These are phyloP conservation scores for Loris lydekkerianus DNA, from an alignment of 2,797 vertebrate species.

Conservation along the genomic window DNA sequence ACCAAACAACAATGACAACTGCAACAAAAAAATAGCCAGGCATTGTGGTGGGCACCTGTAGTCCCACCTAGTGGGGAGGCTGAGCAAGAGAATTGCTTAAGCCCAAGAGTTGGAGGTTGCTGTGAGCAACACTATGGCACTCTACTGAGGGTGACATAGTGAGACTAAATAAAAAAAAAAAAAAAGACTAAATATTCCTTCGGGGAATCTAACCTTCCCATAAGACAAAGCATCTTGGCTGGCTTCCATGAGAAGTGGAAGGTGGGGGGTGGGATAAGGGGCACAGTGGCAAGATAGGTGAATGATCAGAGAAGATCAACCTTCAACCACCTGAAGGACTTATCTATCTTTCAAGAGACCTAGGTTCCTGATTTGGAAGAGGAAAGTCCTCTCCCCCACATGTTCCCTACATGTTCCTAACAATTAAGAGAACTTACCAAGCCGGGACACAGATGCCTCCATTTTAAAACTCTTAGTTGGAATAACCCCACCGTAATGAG, in stretches of 20 bases:
- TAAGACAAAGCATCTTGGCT: not conserved
- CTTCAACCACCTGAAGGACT: not conserved
- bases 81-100: no score
- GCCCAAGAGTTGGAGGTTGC: no score
- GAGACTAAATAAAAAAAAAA: no score
- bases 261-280: not conserved
- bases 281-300: no score
- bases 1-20: no score
- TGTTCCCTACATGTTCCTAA: not conserved
- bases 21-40: no score
- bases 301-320: not conserved
- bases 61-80: no score
- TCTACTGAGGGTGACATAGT: no score
- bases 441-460: not conserved
- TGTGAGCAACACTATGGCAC: no score
- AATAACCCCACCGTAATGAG: not conserved
- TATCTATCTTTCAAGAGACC: not conserved
- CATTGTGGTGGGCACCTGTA: no score
- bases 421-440: not conserved
- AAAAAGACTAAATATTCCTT: not conserved
- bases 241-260: not conserved
- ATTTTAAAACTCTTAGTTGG: not conserved
- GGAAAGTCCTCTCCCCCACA: constrained; percentile 24
- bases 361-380: not conserved
- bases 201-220: not conserved